These are phyloP conservation scores for Octodon degus DNA, from an alignment of 2,113 vertebrate genomes.

Conservation along the genomic window DNA sequence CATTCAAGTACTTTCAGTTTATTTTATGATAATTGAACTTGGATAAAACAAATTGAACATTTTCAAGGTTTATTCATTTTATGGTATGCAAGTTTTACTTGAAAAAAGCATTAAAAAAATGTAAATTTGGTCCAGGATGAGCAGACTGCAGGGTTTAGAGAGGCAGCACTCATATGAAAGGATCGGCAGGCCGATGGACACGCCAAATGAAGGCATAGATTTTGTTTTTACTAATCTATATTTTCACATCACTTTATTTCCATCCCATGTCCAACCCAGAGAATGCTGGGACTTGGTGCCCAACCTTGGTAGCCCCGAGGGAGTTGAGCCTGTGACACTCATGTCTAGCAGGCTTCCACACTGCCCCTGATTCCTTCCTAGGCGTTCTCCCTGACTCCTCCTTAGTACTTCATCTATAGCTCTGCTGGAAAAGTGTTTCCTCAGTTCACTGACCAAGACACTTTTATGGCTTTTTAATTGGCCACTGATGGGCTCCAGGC, in stretches of 20 bases:
- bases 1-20: not conserved
- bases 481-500: not conserved
- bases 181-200: too few species aligned
- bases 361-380: not conserved
- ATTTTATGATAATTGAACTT: not conserved
- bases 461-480: rapidly evolving
- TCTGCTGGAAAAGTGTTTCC: not conserved
- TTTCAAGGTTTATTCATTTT: not conserved
- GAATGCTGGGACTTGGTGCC: not conserved
- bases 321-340: not conserved
- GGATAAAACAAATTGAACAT: not conserved
- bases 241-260: not conserved
- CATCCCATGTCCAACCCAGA: not conserved
- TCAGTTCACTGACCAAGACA: not conserved
- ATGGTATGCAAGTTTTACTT: not conserved
- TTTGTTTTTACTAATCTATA: too few species aligned
- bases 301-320: not conserved
- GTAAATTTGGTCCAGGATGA: rapidly evolving
- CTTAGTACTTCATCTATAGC: not conserved
- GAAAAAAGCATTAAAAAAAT: not conserved
- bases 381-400: not conserved
- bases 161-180: rapidly evolving
- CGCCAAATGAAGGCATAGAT: too few species aligned
- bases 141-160: too few species aligned
- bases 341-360: not conserved